Evolutionary conservation across 2,113 vertebrate genomes (phyloP).

Genomic region (Gymnocephalus cernua): DNA sequence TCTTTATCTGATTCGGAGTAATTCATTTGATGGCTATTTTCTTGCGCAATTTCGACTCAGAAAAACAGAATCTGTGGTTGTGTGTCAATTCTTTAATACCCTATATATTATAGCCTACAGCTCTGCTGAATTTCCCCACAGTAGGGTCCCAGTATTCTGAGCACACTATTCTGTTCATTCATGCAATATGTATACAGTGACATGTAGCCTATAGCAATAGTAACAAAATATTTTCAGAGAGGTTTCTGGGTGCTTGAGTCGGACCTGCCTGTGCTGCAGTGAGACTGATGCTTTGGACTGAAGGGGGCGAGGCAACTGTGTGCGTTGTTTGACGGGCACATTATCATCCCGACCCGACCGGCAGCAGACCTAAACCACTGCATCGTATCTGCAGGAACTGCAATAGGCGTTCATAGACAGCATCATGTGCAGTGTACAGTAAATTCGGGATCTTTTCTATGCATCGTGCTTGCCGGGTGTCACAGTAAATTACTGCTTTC

Average conservation of each 20-base stretch:
- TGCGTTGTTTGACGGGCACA: constrained; percentile 44
- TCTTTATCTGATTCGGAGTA: background rate
- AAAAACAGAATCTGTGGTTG: background rate
- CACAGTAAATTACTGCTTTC: constrained; percentile 30
- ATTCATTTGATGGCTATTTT: background rate
- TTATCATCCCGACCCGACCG: constrained; percentile 20
- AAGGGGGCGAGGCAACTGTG: constrained; percentile 48
- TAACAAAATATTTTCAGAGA: background rate
- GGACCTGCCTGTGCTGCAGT: constrained; percentile 14
- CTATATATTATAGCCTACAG: too few species aligned
- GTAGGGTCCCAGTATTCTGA: background rate
- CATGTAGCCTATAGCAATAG: background rate
- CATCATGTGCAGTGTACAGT: constrained; percentile 20
- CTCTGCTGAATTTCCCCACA: background rate
- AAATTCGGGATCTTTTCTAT: background rate
- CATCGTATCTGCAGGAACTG: background rate
- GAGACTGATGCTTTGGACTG: constrained; percentile 5
- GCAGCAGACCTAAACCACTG: constrained; percentile 32
- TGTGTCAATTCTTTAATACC: background rate
- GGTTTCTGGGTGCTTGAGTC: background rate
- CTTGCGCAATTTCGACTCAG: background rate
- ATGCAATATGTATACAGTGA: background rate
- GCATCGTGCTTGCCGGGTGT: background rate
- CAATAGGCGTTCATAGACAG: background rate
- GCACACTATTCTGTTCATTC: background rate